Base-by-base conservation (phyloP, 1,140 invertebrate genomes). In the Zaprionus gabonicus region DNA sequence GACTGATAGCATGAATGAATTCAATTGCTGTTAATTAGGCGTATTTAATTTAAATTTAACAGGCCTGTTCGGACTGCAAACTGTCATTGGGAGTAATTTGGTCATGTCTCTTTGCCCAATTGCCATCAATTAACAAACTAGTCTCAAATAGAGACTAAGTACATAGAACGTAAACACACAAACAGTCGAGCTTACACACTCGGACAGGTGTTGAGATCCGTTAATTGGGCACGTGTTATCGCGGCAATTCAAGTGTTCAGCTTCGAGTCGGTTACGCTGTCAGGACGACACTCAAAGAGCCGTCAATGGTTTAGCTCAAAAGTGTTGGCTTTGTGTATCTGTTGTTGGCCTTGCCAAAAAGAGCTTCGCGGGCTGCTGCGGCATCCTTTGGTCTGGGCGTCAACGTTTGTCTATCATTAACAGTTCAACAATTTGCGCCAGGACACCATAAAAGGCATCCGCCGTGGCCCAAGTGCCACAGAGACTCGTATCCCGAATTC, bases 321-420 rank as follows among this genome's bases (percentile, higher is more conserved):
- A 74, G 27, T 56, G 57, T 69, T 68, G 56, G 36, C 38, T 28
- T 36, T 34, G 55, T 66, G 53, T 25, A 65, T 28, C 20, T 31
- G 76, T 71, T 80, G 31, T 62, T 66, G 62, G 41, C 58, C 41
- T 41, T 71, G 58, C 79, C 76, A 81, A 72, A 6, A 17, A 13
- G 15, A 5, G 15, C 38, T 13, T 41, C 38, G 82, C 76, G 68
- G 31, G 7, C 2, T 9, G 28, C 28, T 63, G 38, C 4, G 36
- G 36, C 36, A 15, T 38, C 36, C 36, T 38, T 38, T 15, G 38
- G 38, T 41, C 38, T 44, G 41, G 62, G 78, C 41, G 62, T 63
- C 67, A 86, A 80, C 83, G 71, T 80, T 87, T 83, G 84, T 78
- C 84, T 88, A 78, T 84, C 84, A 87, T 81, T 90, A 85, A 75